Conservation (phyloP, 1,140 invertebrate species). For the Streblospio benedicti region DNA sequence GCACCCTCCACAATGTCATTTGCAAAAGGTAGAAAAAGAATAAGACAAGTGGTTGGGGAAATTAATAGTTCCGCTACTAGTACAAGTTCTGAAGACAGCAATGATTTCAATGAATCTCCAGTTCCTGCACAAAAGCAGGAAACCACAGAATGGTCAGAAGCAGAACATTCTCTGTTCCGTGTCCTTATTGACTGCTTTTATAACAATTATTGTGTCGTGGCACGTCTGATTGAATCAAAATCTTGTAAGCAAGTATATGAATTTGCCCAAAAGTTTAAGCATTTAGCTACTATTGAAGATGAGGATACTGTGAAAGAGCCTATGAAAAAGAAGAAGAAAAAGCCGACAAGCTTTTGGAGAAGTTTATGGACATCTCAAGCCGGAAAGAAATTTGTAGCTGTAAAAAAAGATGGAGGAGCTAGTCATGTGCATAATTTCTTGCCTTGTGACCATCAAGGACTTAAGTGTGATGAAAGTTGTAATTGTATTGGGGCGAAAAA, state of each 20-base stretch:
- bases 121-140: background rate
- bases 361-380: slow-evolving; percentile 3
- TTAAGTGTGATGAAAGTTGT: slow-evolving; percentile 80
- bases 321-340: too few relatives aligned
- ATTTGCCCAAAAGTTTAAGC: slow-evolving; percentile 71
- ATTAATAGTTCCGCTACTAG: slow-evolving; percentile 56
- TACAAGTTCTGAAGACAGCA: slow-evolving; percentile 57
- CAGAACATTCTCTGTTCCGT: slow-evolving; percentile 84
- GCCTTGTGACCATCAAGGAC: slow-evolving; percentile 86
- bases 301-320: too few relatives aligned
- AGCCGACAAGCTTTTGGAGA: too few relatives aligned
- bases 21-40: too few relatives aligned
- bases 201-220: slow-evolving; percentile 88
- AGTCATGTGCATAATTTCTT: slow-evolving; percentile 83
- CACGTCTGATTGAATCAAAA: slow-evolving; percentile 85
- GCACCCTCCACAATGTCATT: too few relatives aligned
- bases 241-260: slow-evolving; percentile 88
- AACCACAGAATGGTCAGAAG: slow-evolving; percentile 70
- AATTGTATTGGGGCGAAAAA: slow-evolving; percentile 86
- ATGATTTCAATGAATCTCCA: too few relatives aligned
- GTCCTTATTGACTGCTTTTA: slow-evolving; percentile 82
- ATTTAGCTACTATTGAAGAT: too few relatives aligned
- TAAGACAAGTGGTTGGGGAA: too few relatives aligned
- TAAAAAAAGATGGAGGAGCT: slow-evolving; percentile 74
- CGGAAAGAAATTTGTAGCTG: too few relatives aligned